These are phyloP conservation scores for Gerris lacustris DNA, from an alignment of 2,888 invertebrate species.

Conservation along the genomic window DNA sequence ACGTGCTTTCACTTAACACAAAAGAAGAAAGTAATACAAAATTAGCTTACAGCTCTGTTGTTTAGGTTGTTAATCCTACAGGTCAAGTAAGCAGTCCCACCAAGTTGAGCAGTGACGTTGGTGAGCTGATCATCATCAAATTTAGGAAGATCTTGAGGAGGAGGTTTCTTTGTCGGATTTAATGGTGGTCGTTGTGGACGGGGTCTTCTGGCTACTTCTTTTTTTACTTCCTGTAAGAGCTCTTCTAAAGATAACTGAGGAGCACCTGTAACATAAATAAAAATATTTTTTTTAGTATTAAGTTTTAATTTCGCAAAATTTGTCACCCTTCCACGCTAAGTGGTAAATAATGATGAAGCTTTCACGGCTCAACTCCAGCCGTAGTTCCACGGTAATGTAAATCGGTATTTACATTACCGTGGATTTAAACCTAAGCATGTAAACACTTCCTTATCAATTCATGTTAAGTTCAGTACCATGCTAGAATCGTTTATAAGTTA, in stretches of 20 bases:
- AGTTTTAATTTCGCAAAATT: slow-evolving; percentile 14
- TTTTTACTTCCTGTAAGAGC: background rate
- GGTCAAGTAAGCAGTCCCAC: slow-evolving; percentile 63
- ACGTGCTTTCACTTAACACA: no score
- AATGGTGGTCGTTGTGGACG: background rate
- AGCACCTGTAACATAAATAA: background rate
- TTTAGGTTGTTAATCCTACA: slow-evolving; percentile 58
- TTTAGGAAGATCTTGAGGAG: slow-evolving; percentile 27
- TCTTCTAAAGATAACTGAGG: slow-evolving; percentile 1
- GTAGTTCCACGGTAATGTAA: no score
- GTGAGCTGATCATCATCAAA: slow-evolving; percentile 57
- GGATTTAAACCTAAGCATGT: no score
- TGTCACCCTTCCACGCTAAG: slow-evolving; percentile 9
- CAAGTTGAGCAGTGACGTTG: slow-evolving; percentile 61
- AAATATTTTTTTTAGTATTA: background rate
- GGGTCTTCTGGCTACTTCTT: background rate
- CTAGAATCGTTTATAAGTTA: no score
- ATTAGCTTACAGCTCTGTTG: slow-evolving; percentile 50
- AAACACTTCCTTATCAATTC: no score
- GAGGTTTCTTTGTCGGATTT: slow-evolving; percentile 2
- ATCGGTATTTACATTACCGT: no score
- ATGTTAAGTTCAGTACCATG: no score
- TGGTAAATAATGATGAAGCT: background rate
- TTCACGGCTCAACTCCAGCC: no score
- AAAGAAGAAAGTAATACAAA: background rate